Base-by-base conservation (phyloP, 2,888 invertebrate species). In the Branchellion lobata region DNA sequence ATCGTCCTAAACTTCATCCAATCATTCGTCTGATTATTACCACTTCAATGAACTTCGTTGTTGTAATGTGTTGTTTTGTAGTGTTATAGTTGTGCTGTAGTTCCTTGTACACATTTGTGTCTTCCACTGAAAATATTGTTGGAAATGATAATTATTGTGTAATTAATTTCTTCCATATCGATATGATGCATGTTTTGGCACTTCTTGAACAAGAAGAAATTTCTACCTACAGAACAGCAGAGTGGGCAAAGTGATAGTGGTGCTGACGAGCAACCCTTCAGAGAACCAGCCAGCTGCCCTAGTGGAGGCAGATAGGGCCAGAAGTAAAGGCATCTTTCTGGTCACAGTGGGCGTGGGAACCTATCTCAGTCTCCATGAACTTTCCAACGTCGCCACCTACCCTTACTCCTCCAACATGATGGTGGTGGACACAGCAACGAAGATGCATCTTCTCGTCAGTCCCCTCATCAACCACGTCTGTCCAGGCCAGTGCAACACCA, bases 261-360 rank as follows among this genome's bases (percentile, higher is more conserved):
- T 81, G 8, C 34, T 81, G 27, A 81, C 79, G 21, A 80, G 79
- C 53, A 80, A 80, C 31, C 53, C 53, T 1, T 80, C 81, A 24
- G 3, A 31, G 24, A 69, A 79, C 33, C 31, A 33, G 47, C 75
- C 68, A 29, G 53, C 31, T 5, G 71, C 74, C 29, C 11, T 76
- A 33, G 29, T 36, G 21, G 81, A 79, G 65, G 81, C 81, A 31
- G 61, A 34, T 8, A 57, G 34, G 0, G 71, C 74, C 2, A 31
- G 68, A 53, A 36, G 24, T n/a, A 78, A 53, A 29, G 76, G 74
- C 21, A 79, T 76, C 14, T 27, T 47, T 29, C 57, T 81, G 29
- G 40, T 79, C 11, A 76, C 76, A 1, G 77, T 81, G 3, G 81
- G 81, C 0, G 72, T 81, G n/a, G 79, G 79, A 18, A 79, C 79